Percentiles rank a stretch among this genome's conserved stretches.
Conservation (phyloP, 2,113 vertebrate species). For the Capreolus pygargus region DNA sequence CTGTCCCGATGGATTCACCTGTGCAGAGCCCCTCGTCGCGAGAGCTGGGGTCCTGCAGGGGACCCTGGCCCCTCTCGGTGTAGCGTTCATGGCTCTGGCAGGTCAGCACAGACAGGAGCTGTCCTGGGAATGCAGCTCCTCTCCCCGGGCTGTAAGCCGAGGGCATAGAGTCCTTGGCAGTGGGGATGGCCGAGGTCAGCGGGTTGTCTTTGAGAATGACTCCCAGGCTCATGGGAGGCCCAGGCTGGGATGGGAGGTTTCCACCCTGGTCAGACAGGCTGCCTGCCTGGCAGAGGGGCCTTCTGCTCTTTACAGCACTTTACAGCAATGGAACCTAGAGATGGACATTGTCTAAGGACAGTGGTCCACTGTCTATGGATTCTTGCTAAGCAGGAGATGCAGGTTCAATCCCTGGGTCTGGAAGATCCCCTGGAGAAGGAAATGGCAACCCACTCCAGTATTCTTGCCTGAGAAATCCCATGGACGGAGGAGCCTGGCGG, state of each 20-base stretch:
- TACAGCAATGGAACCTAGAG: too few relatives aligned
- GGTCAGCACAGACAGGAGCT: constrained; percentile 75
- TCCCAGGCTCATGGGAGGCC: background rate
- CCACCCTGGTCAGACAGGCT: background rate
- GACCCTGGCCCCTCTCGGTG: constrained; percentile 72
- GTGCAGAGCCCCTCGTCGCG: background rate
- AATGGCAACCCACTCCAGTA: background rate
- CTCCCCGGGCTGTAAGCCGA: background rate
- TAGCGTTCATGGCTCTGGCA: constrained; percentile 76
- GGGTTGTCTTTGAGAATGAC: background rate
- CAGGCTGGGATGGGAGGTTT: background rate
- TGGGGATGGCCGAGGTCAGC: too few relatives aligned
- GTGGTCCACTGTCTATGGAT: background rate
- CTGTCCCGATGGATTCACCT: constrained; percentile 68
- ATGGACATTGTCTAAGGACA: background rate
- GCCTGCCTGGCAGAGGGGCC: background rate
- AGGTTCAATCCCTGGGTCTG: background rate
- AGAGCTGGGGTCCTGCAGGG: constrained; percentile 48
- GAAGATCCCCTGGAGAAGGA: background rate
- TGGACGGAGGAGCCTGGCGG: background rate
- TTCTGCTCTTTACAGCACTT: background rate
- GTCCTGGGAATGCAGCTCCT: background rate
- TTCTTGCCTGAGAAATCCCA: background rate
- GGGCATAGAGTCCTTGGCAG: background rate
- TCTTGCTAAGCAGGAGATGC: background rate